phyloP scores from a whole-genome alignment of 1,140 invertebrate genomes.

The Papilio helenus region DNA sequence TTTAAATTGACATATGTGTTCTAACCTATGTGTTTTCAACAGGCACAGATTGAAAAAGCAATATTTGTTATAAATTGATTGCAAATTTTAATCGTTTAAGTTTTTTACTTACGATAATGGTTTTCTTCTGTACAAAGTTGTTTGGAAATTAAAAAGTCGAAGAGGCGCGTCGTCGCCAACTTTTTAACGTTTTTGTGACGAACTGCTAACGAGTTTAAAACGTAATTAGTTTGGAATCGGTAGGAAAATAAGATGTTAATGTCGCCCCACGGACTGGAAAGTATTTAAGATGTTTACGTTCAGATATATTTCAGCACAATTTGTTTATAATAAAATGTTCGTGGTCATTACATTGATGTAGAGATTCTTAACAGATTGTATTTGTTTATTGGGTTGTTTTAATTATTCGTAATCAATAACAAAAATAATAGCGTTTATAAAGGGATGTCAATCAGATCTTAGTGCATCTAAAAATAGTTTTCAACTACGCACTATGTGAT shows the following conservation, averaged over 20 bases:
- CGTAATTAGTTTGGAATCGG: conserved; percentile 4
- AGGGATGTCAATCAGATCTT: too few relatives aligned
- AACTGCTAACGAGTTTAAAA: conserved; percentile 1
- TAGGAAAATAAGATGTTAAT: not conserved
- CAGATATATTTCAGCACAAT: too few relatives aligned
- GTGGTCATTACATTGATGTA: too few relatives aligned
- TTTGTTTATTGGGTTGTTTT: too few relatives aligned
- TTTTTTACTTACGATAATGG: not conserved
- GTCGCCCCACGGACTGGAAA: not conserved
- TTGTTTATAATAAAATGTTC: too few relatives aligned
- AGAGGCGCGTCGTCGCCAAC: not conserved
- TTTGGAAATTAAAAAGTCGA: not conserved
- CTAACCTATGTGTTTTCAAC: not conserved
- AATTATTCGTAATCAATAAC: too few relatives aligned
- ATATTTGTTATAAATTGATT: not conserved
- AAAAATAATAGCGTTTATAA: too few relatives aligned
- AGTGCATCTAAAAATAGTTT: too few relatives aligned
- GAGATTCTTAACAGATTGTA: too few relatives aligned
- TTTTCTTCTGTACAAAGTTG: conserved; percentile 7
- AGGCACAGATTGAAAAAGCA: not conserved
- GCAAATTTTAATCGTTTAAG: not conserved
- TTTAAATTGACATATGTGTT: not conserved
- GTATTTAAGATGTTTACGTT: not conserved
- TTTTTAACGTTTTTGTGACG: conserved; percentile 3
- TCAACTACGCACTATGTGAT: too few relatives aligned